Evolutionary conservation across 2,888 invertebrate genomes (phyloP).

Genomic region (Drosophila robusta): DNA sequence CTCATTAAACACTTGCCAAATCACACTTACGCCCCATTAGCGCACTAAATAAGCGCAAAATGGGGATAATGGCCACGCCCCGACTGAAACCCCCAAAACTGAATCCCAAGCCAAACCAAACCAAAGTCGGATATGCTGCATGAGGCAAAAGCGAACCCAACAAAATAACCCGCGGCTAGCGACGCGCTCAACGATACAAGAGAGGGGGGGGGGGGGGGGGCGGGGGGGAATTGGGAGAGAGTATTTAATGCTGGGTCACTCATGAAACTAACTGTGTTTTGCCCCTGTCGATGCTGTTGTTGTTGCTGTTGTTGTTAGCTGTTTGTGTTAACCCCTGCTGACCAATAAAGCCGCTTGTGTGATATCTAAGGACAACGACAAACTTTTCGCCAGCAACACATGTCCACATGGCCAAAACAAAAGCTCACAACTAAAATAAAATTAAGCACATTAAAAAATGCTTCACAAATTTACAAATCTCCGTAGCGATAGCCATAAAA

Average conservation of each 20-base stretch:
- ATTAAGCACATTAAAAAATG: conserved; percentile 80
- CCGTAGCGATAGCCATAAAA: conserved; percentile 42
- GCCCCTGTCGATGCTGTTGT: conserved; percentile 17
- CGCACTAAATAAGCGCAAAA: conserved; percentile 75
- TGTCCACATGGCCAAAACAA: conserved; percentile 42
- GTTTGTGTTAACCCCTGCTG: conserved; percentile 70
- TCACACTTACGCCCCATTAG: conserved; percentile 77
- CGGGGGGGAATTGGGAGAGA: conserved; percentile 3
- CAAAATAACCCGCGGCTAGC: conserved; percentile 73
- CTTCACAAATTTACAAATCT: conserved; percentile 80
- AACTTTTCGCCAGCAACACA: conserved; percentile 71
- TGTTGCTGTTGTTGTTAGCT: conserved; percentile 31
- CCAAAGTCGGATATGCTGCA: conserved; percentile 38
- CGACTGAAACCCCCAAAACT: conserved; percentile 19
- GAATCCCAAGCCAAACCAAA: conserved; percentile 38
- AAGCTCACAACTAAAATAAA: conserved; percentile 63
- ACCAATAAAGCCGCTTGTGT: conserved; percentile 80
- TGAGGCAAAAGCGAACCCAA: conserved; percentile 51
- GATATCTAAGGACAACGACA: conserved; percentile 72
- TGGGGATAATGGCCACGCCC: conserved; percentile 33
- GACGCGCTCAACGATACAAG: conserved; percentile 38
- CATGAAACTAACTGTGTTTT: conserved; percentile 68
- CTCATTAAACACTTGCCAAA: conserved; percentile 77
- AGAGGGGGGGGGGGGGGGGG: not conserved
- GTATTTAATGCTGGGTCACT: conserved; percentile 72